Evolutionary conservation across 35 echinoderm and acorn worm species (phyloP).

Genomic region (Nesometra sesokonis): DNA sequence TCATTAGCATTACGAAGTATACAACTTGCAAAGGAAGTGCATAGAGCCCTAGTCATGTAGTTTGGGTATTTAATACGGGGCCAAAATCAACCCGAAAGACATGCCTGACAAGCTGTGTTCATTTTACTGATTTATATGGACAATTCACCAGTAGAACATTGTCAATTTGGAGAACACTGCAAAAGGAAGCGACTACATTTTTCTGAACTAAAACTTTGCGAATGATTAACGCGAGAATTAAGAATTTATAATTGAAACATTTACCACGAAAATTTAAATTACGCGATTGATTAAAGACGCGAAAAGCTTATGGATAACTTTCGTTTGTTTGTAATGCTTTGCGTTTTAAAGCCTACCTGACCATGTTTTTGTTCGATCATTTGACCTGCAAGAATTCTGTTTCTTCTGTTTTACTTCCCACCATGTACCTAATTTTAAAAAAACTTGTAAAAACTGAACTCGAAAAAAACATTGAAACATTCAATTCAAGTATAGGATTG

Average conservation of each 20-base stretch:
- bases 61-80: too few relatives aligned
- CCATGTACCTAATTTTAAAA: neutral
- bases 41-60: too few relatives aligned
- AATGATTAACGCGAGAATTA: neutral
- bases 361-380: neutral
- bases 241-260: neutral
- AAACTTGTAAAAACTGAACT: neutral
- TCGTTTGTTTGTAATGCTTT: neutral
- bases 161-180: too few relatives aligned
- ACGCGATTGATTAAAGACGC: neutral
- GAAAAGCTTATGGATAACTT: neutral
- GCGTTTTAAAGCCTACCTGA: neutral
- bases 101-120: too few relatives aligned
- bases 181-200: neutral
- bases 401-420: neutral
- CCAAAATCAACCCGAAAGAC: too few relatives aligned
- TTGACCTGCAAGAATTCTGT: neutral
- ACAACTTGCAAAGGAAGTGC: too few relatives aligned
- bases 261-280: too few relatives aligned
- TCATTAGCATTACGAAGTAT: too few relatives aligned
- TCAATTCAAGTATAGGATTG: too few relatives aligned
- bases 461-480: too few relatives aligned
- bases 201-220: neutral
- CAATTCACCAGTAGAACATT: too few relatives aligned
- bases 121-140: too few relatives aligned